Conservation (phyloP, 1,140 invertebrate species). For the Cyclargus thomasi region DNA sequence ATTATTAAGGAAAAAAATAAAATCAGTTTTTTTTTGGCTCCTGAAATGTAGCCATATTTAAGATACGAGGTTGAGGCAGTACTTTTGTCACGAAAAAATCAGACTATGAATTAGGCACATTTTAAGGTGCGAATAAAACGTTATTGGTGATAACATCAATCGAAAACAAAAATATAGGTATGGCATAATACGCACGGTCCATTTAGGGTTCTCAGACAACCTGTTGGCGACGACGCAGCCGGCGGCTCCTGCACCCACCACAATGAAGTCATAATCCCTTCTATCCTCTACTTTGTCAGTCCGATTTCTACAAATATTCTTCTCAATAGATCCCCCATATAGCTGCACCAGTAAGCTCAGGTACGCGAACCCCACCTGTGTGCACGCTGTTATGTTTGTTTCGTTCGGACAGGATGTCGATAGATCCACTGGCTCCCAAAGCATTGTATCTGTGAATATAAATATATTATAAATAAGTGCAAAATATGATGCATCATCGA, state of each 20-base stretch:
- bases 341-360: neutral
- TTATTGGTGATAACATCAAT: too few relatives aligned
- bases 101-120: too few relatives aligned
- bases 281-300: neutral
- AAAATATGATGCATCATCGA: too few relatives aligned
- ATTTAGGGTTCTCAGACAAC: slow-evolving; percentile 7
- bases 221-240: slow-evolving; percentile 19
- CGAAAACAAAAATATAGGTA: too few relatives aligned
- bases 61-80: too few relatives aligned
- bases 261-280: slow-evolving; percentile 18
- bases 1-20: too few relatives aligned
- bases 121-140: too few relatives aligned
- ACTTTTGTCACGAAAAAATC: too few relatives aligned
- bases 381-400: neutral
- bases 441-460: neutral
- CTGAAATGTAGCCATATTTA: too few relatives aligned
- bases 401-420: neutral
- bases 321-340: neutral
- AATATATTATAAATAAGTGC: too few relatives aligned
- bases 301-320: too few relatives aligned
- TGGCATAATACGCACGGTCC: neutral
- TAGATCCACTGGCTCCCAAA: neutral
- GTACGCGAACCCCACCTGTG: neutral
- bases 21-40: too few relatives aligned
- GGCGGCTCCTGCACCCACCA: slow-evolving; percentile 20